Conservation (phyloP, 2,888 invertebrate species). For the Drosophila rubida region DNA sequence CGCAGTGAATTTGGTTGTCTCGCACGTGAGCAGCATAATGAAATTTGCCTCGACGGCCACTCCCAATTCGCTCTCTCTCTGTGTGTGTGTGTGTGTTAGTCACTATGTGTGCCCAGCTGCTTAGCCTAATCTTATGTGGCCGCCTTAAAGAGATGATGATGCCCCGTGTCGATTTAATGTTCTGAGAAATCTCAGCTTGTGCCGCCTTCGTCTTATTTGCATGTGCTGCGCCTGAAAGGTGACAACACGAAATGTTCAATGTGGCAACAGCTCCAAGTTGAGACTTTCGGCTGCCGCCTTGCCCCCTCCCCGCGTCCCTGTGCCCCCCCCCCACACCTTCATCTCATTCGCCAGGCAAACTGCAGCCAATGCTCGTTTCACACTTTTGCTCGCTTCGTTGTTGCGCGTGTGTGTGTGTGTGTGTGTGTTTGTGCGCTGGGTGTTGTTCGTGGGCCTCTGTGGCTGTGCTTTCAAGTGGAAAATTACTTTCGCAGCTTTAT, state of each 20-base stretch:
- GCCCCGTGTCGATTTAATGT: conserved; percentile 68
- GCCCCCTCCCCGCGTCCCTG: background rate
- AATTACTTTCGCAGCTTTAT: conserved; percentile 84
- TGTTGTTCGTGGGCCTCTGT: conserved; percentile 47
- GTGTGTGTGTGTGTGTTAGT: conserved; percentile 36
- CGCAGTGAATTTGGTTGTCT: conserved; percentile 84
- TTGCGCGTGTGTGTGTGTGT: background rate
- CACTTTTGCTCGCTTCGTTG: too few relatives aligned
- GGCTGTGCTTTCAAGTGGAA: conserved; percentile 83
- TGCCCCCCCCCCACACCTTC: background rate
- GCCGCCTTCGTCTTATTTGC: conserved; percentile 58
- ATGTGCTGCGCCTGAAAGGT: conserved; percentile 67
- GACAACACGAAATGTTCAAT: conserved; percentile 77
- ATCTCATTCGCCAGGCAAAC: background rate
- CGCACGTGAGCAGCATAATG: conserved; percentile 82
- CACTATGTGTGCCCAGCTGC: conserved; percentile 68
- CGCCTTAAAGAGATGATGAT: conserved; percentile 66
- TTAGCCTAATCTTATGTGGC: conserved; percentile 75
- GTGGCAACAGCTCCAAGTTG: conserved; percentile 59
- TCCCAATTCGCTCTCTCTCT: conserved; percentile 58
- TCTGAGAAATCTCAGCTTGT: conserved; percentile 63
- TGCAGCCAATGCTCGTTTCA: conserved; percentile 30
- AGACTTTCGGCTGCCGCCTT: conserved; percentile 39
- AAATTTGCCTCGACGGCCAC: conserved; percentile 69
- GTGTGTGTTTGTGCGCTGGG: conserved; percentile 14